Conservation (phyloP, 2,888 invertebrate genomes). For the Plagodis dolabraria region DNA sequence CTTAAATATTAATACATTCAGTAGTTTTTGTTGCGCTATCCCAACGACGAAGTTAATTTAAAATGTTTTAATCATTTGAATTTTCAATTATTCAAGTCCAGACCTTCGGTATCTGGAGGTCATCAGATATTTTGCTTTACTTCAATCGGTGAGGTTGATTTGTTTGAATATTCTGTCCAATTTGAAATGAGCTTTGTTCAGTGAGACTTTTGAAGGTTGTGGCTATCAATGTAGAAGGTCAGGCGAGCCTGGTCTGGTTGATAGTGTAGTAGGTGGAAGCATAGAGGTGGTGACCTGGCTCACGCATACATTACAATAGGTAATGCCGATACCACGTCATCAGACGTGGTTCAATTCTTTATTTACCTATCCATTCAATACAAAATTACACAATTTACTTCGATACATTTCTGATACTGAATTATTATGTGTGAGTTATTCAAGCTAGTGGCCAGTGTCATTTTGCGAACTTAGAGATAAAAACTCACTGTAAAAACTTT, state of each 20-base stretch:
- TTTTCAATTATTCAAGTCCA: slow-evolving; percentile 46
- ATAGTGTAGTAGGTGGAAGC: slow-evolving; percentile 42
- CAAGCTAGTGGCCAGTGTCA: too few relatives aligned
- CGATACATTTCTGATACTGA: slow-evolving; percentile 3
- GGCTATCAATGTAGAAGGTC: slow-evolving; percentile 49
- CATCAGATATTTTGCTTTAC: slow-evolving; percentile 61
- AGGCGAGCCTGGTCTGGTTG: slow-evolving; percentile 44
- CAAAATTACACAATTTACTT: slow-evolving; percentile 37
- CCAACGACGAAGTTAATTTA: slow-evolving; percentile 14
- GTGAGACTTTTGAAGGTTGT: slow-evolving; percentile 35
- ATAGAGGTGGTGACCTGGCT: slow-evolving; percentile 68
- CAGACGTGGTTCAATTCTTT: slow-evolving; percentile 47
- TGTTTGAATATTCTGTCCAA: slow-evolving; percentile 50
- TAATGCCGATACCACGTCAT: slow-evolving; percentile 68
- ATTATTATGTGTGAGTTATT: not conserved
- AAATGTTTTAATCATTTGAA: slow-evolving; percentile 40
- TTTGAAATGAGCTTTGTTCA: slow-evolving; percentile 46
- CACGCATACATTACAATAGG: slow-evolving; percentile 79
- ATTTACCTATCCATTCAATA: slow-evolving; percentile 53
- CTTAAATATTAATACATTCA: slow-evolving; percentile 12
- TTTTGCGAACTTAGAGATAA: too few relatives aligned
- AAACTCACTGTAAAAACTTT: too few relatives aligned
- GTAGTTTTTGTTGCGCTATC: slow-evolving; percentile 17
- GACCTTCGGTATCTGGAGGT: slow-evolving; percentile 67
- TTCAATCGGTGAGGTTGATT: slow-evolving; percentile 45